Base-by-base conservation (phyloP, 2,888 invertebrate species). In the Anarsia innoxiella region DNA sequence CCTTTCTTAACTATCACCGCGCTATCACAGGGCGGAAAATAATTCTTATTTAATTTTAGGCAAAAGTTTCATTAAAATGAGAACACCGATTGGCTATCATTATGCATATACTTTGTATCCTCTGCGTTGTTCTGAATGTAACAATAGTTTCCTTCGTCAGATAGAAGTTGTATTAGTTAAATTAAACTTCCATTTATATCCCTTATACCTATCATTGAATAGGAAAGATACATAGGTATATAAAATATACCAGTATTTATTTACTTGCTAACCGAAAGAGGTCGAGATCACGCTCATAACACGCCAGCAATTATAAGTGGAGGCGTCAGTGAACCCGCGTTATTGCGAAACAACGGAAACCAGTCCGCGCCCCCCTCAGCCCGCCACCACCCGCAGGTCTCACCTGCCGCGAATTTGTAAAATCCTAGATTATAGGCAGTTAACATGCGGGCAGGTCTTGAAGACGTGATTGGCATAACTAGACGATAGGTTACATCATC, bases 311-410 rank as follows among this genome's bases (percentile, higher is more conserved):
- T 79, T 75, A 78, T 74, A 72, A 72, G 66, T 66, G 63, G 56
- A 72, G 73, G 76, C 79, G 83, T 80, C 82, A 80, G 71, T 84
- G 83, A 84, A 80, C 83, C 68, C 76, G 59, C 59, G 71, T 73
- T 78, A 80, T 84, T 82, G 83, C 82, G 79, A 84, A 83, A 83
- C 82, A 84, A 82, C 83, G 83, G 83, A 84, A 83, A 82, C 82
- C 76, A 78, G 82, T 78, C 74, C 78, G 64, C 53, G 55, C 49
- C 47, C 47, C 48, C 47, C 52, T 44, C 42, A 46, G 44, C 46
- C 45, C 45, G 45, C 46, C 51, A 37, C 45, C 41, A 45, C 52
- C 36, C 46, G 49, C 43, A 55, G 52, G 45, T 48, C 54, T 68
- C 76, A 82, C 83, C 80, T 83, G 82, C 74, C 66, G 73, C 75